Evolutionary conservation across 1,140 invertebrate genomes (phyloP).

Genomic region (Drosophila teissieri): DNA sequence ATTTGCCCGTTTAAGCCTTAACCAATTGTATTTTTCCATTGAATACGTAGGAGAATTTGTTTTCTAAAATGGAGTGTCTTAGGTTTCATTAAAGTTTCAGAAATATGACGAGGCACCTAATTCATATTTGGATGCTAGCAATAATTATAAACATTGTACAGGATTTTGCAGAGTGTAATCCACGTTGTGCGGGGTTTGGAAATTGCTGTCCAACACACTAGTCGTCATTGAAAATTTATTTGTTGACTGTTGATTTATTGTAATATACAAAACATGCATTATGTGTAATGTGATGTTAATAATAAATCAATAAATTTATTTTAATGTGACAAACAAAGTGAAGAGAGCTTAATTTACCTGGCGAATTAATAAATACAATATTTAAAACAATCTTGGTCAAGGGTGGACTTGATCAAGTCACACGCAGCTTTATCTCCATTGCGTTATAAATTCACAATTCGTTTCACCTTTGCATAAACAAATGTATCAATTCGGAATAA

Average conservation of each 20-base stretch:
- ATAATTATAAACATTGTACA: background rate
- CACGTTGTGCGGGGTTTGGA: background rate
- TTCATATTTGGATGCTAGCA: background rate
- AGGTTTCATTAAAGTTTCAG: background rate
- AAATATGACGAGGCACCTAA: background rate
- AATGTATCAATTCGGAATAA: conserved; percentile 14
- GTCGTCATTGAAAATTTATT: background rate
- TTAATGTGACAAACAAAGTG: background rate
- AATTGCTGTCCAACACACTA: background rate
- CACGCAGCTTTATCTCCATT: background rate
- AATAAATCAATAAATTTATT: background rate
- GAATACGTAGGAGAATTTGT: too few species aligned
- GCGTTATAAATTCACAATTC: background rate
- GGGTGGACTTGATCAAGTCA: too few species aligned
- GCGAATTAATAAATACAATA: too few species aligned
- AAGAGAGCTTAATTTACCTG: too few species aligned
- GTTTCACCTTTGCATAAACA: background rate
- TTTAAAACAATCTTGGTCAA: background rate
- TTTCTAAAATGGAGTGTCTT: too few species aligned
- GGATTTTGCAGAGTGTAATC: background rate
- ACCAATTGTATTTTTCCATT: too few species aligned
- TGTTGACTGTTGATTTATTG: background rate
- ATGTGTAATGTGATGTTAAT: background rate
- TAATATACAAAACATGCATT: background rate
- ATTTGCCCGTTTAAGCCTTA: too few species aligned